Conservation (phyloP, 30 jellyfish, hydroid and myxozoan species). For the Aurelia coerulea region DNA sequence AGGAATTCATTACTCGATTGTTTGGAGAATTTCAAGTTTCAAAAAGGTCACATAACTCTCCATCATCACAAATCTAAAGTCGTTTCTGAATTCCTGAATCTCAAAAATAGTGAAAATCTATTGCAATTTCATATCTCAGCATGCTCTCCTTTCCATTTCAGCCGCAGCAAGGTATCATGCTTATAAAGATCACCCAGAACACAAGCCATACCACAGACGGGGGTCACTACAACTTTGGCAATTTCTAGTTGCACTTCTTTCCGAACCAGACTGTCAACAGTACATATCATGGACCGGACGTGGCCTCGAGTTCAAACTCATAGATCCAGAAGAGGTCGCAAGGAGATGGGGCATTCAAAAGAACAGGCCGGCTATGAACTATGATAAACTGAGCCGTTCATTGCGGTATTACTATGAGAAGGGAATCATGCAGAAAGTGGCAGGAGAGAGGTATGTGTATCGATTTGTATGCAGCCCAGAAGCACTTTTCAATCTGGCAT, state of each 20-base stretch:
- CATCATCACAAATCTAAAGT: no score
- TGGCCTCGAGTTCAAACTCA: slow-evolving; percentile 94
- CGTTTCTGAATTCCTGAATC: no score
- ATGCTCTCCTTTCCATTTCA: background rate
- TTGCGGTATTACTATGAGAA: slow-evolving; percentile 94
- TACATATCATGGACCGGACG: slow-evolving; percentile 98
- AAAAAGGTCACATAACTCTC: no score
- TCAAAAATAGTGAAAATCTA: no score
- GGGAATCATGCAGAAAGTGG: slow-evolving; percentile 99
- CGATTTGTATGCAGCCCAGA: slow-evolving; percentile 98
- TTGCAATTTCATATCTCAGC: no score
- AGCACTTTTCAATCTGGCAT: slow-evolving; percentile 90
- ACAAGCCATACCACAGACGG: slow-evolving; percentile 91
- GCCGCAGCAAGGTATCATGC: slow-evolving; percentile 62
- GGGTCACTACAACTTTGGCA: slow-evolving; percentile 99
- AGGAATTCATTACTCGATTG: no score
- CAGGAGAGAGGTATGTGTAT: slow-evolving; percentile 97
- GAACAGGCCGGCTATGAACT: slow-evolving; percentile 99
- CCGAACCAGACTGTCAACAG: slow-evolving; percentile 97
- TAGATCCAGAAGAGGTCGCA: slow-evolving; percentile 99
- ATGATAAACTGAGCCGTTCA: slow-evolving; percentile 96
- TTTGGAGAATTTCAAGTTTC: no score
- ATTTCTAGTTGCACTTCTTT: slow-evolving; percentile 92
- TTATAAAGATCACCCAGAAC: slow-evolving; percentile 74
- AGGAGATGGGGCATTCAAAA: slow-evolving; percentile 99